Percentiles rank a stretch among this genome's conserved stretches.
phyloP scores from a whole-genome alignment of 2,888 invertebrate species.

The Dichetophora obliterata region DNA sequence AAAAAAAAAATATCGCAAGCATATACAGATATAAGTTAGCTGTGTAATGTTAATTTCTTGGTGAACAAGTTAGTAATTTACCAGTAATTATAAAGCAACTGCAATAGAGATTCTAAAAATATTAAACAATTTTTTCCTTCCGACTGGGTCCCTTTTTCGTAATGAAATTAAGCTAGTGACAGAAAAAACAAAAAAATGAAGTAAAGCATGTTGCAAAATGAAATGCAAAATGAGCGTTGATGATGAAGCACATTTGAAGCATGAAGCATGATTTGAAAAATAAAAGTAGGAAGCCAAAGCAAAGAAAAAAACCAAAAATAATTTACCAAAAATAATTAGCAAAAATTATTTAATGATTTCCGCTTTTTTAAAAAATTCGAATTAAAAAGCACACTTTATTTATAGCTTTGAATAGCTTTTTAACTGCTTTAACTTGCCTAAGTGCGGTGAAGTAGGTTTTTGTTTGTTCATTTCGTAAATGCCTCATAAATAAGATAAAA shows the following conservation, averaged over 20 bases:
- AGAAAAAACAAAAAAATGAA: background rate
- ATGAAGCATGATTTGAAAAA: constrained; percentile 23
- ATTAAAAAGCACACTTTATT: too few species aligned
- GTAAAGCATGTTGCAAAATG: background rate
- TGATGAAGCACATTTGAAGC: constrained; percentile 31
- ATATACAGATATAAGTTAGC: too few species aligned
- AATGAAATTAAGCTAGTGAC: constrained; percentile 5
- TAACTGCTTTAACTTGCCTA: background rate
- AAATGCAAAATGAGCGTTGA: constrained; percentile 19
- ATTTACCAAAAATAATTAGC: background rate
- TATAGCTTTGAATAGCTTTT: too few species aligned
- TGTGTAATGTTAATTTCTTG: too few species aligned
- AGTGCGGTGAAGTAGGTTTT: too few species aligned
- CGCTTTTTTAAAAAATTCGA: background rate
- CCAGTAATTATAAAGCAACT: too few species aligned
- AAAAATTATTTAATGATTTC: background rate
- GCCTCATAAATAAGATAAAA: too few species aligned
- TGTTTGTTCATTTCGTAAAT: background rate
- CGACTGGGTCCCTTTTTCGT: background rate
- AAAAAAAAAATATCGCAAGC: too few species aligned
- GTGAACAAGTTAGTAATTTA: too few species aligned
- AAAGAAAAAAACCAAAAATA: background rate
- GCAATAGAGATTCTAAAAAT: background rate
- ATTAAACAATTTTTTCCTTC: background rate
- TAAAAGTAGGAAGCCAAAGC: background rate